phyloP scores from a whole-genome alignment of 2,797 vertebrate species.

The Labeo calbasu region DNA sequence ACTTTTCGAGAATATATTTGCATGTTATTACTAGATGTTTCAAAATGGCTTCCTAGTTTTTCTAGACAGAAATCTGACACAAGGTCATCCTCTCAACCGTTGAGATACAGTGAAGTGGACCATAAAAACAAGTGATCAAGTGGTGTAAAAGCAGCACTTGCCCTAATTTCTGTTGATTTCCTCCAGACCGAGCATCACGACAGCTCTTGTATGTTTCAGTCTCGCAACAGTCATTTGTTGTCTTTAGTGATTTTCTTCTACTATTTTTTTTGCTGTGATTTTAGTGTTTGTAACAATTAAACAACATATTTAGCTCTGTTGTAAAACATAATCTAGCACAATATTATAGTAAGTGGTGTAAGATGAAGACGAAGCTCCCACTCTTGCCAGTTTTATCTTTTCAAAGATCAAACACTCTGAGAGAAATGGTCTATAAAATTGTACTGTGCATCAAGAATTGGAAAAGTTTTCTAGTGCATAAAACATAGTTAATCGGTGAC shows the following conservation, averaged over 20 bases:
- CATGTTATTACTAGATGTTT: neutral
- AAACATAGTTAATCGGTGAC: neutral
- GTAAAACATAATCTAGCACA: neutral
- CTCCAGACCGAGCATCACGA: constrained; percentile 1
- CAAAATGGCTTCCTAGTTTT: neutral
- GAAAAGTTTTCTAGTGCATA: neutral
- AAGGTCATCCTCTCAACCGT: constrained; percentile 5
- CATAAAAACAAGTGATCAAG: constrained; percentile 19
- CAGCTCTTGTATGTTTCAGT: neutral
- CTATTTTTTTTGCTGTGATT: neutral
- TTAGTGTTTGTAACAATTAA: neutral
- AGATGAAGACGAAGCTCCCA: neutral
- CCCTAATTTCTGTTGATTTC: constrained; percentile 30
- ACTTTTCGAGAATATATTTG: neutral
- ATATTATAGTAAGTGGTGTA: neutral
- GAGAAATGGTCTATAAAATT: neutral
- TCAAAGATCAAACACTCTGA: neutral
- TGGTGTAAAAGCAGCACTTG: constrained; percentile 19
- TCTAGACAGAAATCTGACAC: neutral
- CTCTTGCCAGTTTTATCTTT: neutral
- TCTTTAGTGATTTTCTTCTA: neutral
- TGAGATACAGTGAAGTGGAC: constrained; percentile 17
- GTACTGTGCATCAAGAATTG: neutral
- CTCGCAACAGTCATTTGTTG: neutral
- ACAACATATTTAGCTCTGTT: neutral